These are phyloP conservation scores for Neuroterus valhalla DNA, from an alignment of 1,140 invertebrate genomes.

Conservation along the genomic window DNA sequence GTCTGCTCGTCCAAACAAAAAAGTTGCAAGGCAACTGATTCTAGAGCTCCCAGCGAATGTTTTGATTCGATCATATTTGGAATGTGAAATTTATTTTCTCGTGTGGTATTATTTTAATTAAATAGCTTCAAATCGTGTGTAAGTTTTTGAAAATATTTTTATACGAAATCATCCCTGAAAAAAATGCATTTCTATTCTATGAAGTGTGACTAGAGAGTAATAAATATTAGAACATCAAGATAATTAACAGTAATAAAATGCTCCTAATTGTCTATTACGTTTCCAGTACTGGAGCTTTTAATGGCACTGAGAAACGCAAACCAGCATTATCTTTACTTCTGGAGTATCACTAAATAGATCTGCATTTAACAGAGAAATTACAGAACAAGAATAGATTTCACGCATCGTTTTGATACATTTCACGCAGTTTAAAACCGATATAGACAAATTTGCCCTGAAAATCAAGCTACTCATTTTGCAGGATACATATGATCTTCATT, in stretches of 20 bases:
- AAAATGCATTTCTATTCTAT: background rate
- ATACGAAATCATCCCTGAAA: background rate
- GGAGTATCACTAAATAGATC: slow-evolving; percentile 11
- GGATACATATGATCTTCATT: background rate
- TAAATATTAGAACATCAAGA: slow-evolving; percentile 26
- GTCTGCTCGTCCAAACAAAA: too few species aligned
- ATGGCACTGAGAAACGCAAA: slow-evolving; percentile 25
- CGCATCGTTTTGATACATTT: slow-evolving; percentile 5
- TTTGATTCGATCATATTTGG: too few species aligned
- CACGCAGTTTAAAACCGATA: background rate
- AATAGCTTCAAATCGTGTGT: background rate
- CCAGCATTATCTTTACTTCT: slow-evolving; percentile 3
- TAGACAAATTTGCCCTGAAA: slow-evolving; percentile 6
- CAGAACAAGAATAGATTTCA: slow-evolving; percentile 18
- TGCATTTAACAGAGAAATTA: slow-evolving; percentile 19
- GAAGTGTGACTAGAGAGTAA: background rate
- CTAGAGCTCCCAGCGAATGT: too few species aligned
- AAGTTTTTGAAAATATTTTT: background rate
- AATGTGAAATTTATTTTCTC: too few species aligned
- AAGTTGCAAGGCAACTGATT: too few species aligned
- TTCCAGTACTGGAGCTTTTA: background rate
- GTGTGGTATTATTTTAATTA: too few species aligned
- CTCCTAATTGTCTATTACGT: slow-evolving; percentile 27
- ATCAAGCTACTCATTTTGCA: background rate
- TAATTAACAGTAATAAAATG: slow-evolving; percentile 29